phyloP scores from a whole-genome alignment of 1,140 invertebrate species.

The Drosophila sproati region DNA sequence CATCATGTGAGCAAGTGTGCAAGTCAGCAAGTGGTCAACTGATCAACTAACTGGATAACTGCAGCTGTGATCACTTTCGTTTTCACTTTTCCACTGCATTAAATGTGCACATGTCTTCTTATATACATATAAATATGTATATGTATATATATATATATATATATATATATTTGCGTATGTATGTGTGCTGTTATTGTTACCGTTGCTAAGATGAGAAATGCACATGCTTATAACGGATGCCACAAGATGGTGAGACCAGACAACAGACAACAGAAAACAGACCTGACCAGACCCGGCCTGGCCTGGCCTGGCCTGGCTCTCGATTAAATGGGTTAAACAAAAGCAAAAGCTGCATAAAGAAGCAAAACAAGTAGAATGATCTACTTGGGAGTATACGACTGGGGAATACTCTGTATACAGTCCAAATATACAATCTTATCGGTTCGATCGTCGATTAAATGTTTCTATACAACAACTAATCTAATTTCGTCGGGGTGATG shows the following conservation, averaged over 20 bases:
- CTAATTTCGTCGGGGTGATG: no score
- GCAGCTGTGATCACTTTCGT: constrained; percentile 68
- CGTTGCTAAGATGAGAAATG: constrained; percentile 46
- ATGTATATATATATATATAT: constrained; percentile 1
- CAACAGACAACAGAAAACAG: not conserved
- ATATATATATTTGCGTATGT: constrained; percentile 13
- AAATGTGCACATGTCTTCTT: constrained; percentile 51
- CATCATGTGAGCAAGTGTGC: constrained; percentile 49
- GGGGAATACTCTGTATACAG: constrained; percentile 2
- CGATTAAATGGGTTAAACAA: constrained; percentile 82
- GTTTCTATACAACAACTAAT: no score
- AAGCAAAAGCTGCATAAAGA: constrained; percentile 67
- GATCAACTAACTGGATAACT: constrained; percentile 52
- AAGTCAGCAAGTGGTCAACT: constrained; percentile 16
- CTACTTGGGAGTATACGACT: not conserved
- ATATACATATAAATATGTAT: not conserved
- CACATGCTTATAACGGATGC: constrained; percentile 66
- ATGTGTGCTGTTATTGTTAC: constrained; percentile 42
- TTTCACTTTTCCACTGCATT: constrained; percentile 82
- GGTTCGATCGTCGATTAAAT: no score
- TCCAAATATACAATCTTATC: no score
- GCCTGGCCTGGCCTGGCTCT: constrained; percentile 20
- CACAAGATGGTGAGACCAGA: constrained; percentile 22
- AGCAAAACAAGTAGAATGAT: constrained; percentile 22
- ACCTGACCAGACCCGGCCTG: constrained; percentile 23